Evolutionary conservation across 92 coral and sea anemone genomes (phyloP).

Genomic region (Phenganax subtilis): DNA sequence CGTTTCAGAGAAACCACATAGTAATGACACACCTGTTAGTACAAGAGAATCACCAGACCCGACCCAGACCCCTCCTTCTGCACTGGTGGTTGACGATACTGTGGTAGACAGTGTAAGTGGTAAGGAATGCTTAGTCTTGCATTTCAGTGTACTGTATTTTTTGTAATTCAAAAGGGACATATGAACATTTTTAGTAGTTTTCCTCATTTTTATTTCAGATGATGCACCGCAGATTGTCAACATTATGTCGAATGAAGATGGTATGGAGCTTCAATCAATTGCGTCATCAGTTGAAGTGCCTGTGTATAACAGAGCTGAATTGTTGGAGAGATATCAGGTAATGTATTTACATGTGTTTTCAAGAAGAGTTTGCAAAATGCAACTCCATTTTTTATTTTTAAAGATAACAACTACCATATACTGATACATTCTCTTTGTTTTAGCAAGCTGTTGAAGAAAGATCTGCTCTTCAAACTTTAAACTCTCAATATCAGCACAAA

Average conservation of each 20-base stretch:
- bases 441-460: slow-evolving; percentile 98
- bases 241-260: neutral
- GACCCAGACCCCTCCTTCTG: slow-evolving; percentile 77
- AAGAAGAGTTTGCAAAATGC: neutral
- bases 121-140: neutral
- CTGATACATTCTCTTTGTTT: neutral
- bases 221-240: neutral
- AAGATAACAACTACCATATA: neutral
- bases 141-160: neutral
- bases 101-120: neutral
- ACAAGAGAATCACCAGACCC: slow-evolving; percentile 77
- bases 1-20: slow-evolving; percentile 39
- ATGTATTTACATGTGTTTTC: neutral
- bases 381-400: neutral
- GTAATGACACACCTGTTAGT: slow-evolving; percentile 8
- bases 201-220: neutral
- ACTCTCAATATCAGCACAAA: slow-evolving; percentile 92
- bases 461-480: slow-evolving; percentile 71
- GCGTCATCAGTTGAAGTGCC: slow-evolving; percentile 92
- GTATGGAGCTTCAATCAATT: slow-evolving; percentile 14
- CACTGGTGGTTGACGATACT: slow-evolving; percentile 18
- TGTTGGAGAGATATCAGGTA: slow-evolving; percentile 91
- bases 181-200: neutral
- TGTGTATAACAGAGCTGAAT: slow-evolving; percentile 84
- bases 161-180: neutral